These are phyloP conservation scores for Dicaeum eximium DNA, from an alignment of 2,113 vertebrate genomes.

Conservation along the genomic window DNA sequence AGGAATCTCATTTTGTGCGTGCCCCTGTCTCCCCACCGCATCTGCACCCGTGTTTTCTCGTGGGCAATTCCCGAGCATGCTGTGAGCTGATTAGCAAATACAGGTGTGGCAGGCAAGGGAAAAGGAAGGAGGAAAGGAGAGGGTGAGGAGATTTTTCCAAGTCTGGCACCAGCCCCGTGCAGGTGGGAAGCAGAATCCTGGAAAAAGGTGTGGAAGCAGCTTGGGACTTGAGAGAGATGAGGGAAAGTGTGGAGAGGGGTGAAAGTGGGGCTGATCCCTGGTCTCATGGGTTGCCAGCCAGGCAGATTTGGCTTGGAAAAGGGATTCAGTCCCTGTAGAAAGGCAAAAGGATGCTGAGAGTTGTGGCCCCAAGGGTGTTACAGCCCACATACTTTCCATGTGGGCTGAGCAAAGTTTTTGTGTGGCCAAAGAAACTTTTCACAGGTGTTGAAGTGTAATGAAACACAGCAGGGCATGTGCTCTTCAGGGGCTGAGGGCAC, in stretches of 20 bases:
- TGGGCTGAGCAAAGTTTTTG: background rate
- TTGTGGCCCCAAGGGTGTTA: background rate
- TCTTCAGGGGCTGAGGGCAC: background rate
- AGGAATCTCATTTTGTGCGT: slow-evolving; percentile 75
- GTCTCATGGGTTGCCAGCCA: background rate
- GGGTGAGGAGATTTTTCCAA: background rate
- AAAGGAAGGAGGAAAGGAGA: background rate
- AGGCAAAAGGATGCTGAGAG: background rate
- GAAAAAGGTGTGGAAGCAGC: background rate
- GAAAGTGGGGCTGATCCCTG: fast-evolving
- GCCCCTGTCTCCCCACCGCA: slow-evolving; percentile 45
- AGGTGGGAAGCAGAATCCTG: background rate
- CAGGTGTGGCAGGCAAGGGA: slow-evolving; percentile 61
- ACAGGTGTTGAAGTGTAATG: too few relatives aligned
- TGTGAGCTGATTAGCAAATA: slow-evolving; percentile 69
- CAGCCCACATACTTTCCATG: fast-evolving
- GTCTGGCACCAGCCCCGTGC: background rate
- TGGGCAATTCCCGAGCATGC: slow-evolving; percentile 65
- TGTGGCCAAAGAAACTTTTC: background rate
- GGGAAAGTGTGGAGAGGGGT: background rate
- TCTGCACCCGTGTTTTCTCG: slow-evolving; percentile 70
- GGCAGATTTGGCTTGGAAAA: background rate
- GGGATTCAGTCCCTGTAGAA: background rate
- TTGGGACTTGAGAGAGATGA: fast-evolving
- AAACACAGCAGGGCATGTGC: background rate